Evolutionary conservation across 2,113 vertebrate genomes (phyloP).

Genomic region (Leiothrix lutea): DNA sequence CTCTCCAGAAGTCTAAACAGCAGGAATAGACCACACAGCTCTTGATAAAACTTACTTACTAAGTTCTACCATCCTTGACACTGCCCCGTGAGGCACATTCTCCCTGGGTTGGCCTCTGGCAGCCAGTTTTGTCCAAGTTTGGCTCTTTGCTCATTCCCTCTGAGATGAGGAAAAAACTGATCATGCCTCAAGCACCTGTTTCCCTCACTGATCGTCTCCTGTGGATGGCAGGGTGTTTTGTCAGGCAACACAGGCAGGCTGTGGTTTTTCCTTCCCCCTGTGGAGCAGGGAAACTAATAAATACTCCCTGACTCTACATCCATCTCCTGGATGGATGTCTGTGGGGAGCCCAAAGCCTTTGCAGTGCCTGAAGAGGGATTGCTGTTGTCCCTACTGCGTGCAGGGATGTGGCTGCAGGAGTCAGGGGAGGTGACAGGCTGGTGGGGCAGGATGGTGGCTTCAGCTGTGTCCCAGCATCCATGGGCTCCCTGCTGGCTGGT

Average conservation of each 20-base stretch:
- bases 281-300: not conserved
- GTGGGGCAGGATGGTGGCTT: not conserved
- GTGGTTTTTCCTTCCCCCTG: not conserved
- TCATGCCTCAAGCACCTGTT: not conserved
- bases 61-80: not conserved
- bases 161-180: not conserved
- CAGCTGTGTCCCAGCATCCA: not conserved
- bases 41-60: not conserved
- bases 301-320: not conserved
- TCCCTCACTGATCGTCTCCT: not conserved
- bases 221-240: not conserved
- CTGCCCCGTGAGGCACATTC: not conserved
- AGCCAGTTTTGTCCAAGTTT: not conserved
- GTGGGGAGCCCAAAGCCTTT: not conserved
- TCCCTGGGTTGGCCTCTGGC: fast-evolving
- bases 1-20: not conserved
- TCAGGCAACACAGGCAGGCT: not conserved
- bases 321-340: not conserved
- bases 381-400: not conserved
- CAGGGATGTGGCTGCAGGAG: not conserved
- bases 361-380: not conserved
- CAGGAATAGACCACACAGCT: not conserved
- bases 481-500: not conserved
- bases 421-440: not conserved
- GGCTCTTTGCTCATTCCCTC: not conserved